Base-by-base conservation (phyloP, 1,140 invertebrate species). In the Magallana angulata region DNA sequence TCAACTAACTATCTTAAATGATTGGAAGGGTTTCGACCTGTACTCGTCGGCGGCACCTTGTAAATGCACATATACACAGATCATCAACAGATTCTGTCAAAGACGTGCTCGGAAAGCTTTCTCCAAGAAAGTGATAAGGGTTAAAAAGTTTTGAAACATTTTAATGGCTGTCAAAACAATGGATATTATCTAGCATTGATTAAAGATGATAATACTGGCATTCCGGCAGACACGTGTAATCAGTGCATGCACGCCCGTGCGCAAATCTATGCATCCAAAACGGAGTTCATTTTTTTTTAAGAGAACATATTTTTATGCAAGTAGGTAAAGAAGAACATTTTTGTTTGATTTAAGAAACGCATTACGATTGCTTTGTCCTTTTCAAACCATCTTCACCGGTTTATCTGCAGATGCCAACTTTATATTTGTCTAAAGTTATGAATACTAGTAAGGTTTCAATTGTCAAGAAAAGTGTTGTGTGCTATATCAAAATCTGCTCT, bases 151-250 rank as follows among this genome's bases (percentile, higher is more conserved):
- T 76, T 76, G 68, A 76, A 76, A 76, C 68, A 76, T 76, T 76
- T 64, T 76, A 76, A 76, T 76, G 68, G 24, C 68, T 76, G 68
- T 76, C 68, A 30, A 76, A 76, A 76, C 68, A 76, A 76, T 76
- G 24, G 68, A 76, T 76, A 76, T 48, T 30, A 76, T 76, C 68
- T 76, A 76, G 68, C 68, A 76, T 76, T 76, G 68, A 76, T 76
- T 36, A 76, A 76, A 76, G 68, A 76, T 76, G 36, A 76, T 76
- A 30, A 76, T 76, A 12, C 24, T 76, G 68, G 68, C 68, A 76
- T 76, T 30, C 24, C 68, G 68, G 36, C 68, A 76, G 68, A 30
- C 24, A 76, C 18, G 36, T 76, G 68, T 30, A 76, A 30, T 76
- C 9, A 24, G 68, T 76, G 68, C 18, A 30, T 76, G 68, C 8